A percentile compares a stretch with the other conserved stretches of the same genome.
These are phyloP conservation scores for Danaus chrysippus DNA, from an alignment of 2,888 invertebrate genomes.

Conservation along the genomic window DNA sequence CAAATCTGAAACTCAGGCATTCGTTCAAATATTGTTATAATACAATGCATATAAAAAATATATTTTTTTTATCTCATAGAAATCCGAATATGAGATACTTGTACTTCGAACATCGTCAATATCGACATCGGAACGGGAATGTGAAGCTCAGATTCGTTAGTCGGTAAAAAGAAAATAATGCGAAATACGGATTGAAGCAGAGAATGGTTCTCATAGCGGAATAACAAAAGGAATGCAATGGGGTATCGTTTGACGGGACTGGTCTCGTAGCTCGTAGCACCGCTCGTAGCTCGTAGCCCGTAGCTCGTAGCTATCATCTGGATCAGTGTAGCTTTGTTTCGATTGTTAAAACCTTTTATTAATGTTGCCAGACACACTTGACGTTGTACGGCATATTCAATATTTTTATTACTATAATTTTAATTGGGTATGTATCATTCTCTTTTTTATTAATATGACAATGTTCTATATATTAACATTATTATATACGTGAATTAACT, in stretches of 20 bases:
- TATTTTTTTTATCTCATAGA: constrained; percentile 8
- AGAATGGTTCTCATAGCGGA: constrained; percentile 67
- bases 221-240: constrained; percentile 69
- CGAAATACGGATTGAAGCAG: constrained; percentile 62
- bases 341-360: constrained; percentile 52
- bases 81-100: constrained; percentile 16
- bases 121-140: constrained; percentile 57
- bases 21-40: no score
- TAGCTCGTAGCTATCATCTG: constrained; percentile 42
- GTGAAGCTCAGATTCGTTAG: constrained; percentile 72
- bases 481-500: no score
- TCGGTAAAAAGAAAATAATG: constrained; percentile 68
- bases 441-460: no score
- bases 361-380: constrained; percentile 18
- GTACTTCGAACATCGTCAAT: constrained; percentile 36
- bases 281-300: constrained; percentile 41
- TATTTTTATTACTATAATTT: neutral
- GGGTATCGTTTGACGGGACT: constrained; percentile 63
- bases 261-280: constrained; percentile 42
- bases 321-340: constrained; percentile 54
- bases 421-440: neutral
- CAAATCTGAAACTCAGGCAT: no score
- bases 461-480: no score
- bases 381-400: neutral
- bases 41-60: no score